Conservation (phyloP, 2,113 vertebrate genomes). For the Myiozetetes cayanensis region DNA sequence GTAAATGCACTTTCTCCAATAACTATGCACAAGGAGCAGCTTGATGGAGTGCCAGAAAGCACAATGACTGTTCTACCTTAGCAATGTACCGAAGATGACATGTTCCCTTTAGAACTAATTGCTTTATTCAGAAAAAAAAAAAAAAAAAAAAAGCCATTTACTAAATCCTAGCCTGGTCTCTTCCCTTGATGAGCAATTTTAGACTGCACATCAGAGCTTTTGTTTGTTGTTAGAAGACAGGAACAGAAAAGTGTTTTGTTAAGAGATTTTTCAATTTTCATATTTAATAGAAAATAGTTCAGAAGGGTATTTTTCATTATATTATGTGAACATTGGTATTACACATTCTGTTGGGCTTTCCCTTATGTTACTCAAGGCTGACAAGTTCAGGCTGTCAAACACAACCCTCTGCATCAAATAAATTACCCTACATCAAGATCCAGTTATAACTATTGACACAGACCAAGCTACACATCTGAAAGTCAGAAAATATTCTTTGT, state of each 20-base stretch:
- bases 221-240: conserved; percentile 65
- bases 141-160: conserved; percentile 55
- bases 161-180: conserved; percentile 47
- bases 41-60: conserved; percentile 59
- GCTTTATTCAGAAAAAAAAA: conserved; percentile 59
- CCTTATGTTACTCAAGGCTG: conserved; percentile 39
- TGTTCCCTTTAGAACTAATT: conserved; percentile 72
- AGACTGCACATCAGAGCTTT: conserved; percentile 59
- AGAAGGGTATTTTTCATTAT: conserved; percentile 66
- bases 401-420: conserved; percentile 25
- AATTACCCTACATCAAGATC: conserved; percentile 21
- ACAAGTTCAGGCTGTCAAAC: conserved; percentile 54
- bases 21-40: conserved; percentile 26
- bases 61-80: conserved; percentile 66
- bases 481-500: conserved; percentile 46
- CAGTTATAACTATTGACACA: conserved; percentile 43
- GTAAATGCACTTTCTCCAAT: conserved; percentile 45
- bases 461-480: conserved; percentile 32
- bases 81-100: conserved; percentile 53
- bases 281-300: conserved; percentile 69
- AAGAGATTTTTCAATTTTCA: conserved; percentile 74
- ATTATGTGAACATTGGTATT: conserved; percentile 49
- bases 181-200: conserved; percentile 69
- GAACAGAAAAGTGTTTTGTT: conserved; percentile 63
- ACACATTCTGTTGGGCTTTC: conserved; percentile 16